Evolutionary conservation across 2,888 invertebrate genomes (phyloP).

Genomic region (Deroplatys truncata): DNA sequence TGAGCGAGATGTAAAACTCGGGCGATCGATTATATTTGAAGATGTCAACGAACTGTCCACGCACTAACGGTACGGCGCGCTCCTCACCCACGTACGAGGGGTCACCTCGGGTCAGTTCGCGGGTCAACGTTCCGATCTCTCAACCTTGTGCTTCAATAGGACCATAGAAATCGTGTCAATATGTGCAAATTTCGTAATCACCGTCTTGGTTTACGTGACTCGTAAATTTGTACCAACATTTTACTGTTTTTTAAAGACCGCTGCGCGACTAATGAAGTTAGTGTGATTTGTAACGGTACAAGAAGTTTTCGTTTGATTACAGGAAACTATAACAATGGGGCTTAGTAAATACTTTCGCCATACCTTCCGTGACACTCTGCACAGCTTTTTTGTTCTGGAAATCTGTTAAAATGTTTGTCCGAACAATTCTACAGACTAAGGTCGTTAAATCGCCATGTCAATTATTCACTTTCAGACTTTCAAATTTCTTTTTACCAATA

Average conservation of each 20-base stretch:
- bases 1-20: neutral
- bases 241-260: too few relatives aligned
- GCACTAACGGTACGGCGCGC: neutral
- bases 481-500: too few relatives aligned
- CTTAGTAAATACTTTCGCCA: too few relatives aligned
- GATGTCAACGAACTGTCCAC: neutral
- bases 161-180: neutral
- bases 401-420: too few relatives aligned
- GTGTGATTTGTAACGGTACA: too few relatives aligned
- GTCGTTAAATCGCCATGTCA: too few relatives aligned
- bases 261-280: neutral
- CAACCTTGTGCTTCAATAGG: neutral
- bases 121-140: neutral
- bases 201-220: neutral
- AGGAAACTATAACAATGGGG: too few relatives aligned
- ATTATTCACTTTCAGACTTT: too few relatives aligned
- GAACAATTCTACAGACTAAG: too few relatives aligned
- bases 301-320: too few relatives aligned
- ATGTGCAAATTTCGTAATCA: neutral
- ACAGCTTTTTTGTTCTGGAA: too few relatives aligned
- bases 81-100: neutral
- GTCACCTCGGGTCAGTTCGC: neutral
- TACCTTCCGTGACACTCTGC: too few relatives aligned
- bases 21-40: neutral
- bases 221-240: neutral